A percentile compares a stretch with the other conserved stretches of the same genome.
Evolutionary conservation across 2,888 invertebrate genomes (phyloP).

Genomic region (Lasioglossum oenotherae): DNA sequence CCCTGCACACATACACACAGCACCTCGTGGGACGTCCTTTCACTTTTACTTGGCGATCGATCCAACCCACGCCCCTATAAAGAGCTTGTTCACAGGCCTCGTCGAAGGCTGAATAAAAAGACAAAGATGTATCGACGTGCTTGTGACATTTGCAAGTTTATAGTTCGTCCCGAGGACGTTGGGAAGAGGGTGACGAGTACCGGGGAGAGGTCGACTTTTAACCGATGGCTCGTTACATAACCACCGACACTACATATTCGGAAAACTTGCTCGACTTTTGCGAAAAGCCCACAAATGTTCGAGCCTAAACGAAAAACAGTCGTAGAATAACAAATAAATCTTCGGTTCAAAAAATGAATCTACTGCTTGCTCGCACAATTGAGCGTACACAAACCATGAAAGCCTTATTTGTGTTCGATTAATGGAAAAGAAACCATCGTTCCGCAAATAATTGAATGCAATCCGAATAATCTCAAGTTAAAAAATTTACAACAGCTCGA

Average conservation of each 20-base stretch:
- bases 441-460: no score
- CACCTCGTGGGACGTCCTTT: slow-evolving; percentile 66
- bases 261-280: neutral
- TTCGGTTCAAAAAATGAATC: neutral
- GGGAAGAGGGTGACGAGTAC: neutral
- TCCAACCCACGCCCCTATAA: slow-evolving; percentile 71
- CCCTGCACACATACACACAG: slow-evolving; percentile 8
- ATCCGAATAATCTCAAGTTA: no score
- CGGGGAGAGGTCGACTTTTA: slow-evolving; percentile 43
- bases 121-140: slow-evolving; percentile 50
- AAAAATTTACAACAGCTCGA: no score
- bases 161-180: slow-evolving; percentile 46
- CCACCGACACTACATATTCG: neutral
- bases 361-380: no score
- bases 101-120: slow-evolving; percentile 49
- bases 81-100: slow-evolving; percentile 57
- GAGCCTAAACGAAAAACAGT: neutral
- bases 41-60: slow-evolving; percentile 76
- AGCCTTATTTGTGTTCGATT: no score
- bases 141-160: slow-evolving; percentile 75
- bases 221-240: slow-evolving; percentile 18
- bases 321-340: neutral
- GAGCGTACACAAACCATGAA: no score
- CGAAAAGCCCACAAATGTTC: neutral
- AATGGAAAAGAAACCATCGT: no score